These are phyloP conservation scores for Pachyseris speciosa DNA, from an alignment of 64 coral and sea anemone species.

Conservation along the genomic window DNA sequence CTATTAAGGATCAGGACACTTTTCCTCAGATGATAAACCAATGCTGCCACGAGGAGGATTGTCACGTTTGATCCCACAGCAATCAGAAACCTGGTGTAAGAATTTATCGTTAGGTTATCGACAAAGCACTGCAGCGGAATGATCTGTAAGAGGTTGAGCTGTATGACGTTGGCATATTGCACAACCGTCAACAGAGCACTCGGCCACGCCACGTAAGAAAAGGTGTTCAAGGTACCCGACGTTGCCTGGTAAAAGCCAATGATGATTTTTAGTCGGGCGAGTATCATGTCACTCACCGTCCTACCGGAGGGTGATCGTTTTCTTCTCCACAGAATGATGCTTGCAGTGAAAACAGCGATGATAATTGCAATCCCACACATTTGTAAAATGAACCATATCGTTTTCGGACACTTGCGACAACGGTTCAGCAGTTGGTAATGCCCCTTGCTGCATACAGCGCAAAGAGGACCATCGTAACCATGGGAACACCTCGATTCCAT, in stretches of 20 bases:
- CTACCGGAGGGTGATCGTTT: neutral
- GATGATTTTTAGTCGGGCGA: conserved; percentile 43
- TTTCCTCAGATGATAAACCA: conserved; percentile 13
- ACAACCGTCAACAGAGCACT: conserved; percentile 4
- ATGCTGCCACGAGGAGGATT: neutral
- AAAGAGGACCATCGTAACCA: conserved; percentile 61
- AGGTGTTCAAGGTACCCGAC: conserved; percentile 33
- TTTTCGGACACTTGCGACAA: conserved; percentile 45
- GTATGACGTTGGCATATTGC: conserved; percentile 26
- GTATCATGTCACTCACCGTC: conserved; percentile 4
- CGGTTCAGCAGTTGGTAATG: conserved; percentile 27
- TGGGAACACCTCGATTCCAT: conserved; percentile 20
- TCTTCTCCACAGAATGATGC: conserved; percentile 1
- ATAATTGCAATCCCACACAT: neutral
- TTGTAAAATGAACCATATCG: conserved; percentile 45
- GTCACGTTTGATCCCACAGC: neutral
- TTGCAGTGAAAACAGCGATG: neutral
- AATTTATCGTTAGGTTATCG: neutral
- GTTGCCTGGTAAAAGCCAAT: conserved; percentile 59
- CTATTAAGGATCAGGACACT: neutral
- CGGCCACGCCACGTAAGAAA: conserved; percentile 45
- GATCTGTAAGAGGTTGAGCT: conserved; percentile 43
- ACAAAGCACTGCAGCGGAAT: conserved; percentile 24
- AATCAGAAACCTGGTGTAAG: conserved; percentile 6
- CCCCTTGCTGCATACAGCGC: conserved; percentile 57